Base-by-base conservation (phyloP, 1,140 invertebrate genomes). In the Helicorthomorpha holstii region DNA sequence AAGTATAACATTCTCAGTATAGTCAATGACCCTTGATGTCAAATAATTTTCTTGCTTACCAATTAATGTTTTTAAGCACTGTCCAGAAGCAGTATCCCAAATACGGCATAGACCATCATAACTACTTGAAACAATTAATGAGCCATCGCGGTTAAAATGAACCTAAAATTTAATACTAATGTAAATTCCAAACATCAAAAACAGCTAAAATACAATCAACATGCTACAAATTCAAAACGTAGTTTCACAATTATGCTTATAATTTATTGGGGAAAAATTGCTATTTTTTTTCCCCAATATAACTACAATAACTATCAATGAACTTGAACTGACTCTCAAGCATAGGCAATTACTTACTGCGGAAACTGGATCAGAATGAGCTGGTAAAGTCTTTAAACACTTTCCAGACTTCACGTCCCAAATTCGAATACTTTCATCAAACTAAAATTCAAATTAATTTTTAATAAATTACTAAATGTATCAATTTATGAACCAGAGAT, bases 401-500 rank as follows among this genome's bases (percentile, higher is more conserved):
- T 96, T 98, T 7, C 94, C 96, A 55, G 92, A 96, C 69, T 94
- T 82, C 0, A 98, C 93, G 72, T 99, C 96, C 96, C 96, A 99
- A 62, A 99, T 96, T 58, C 92, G 75, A 2, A 99, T 94, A 72
- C 90, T 96, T 72, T 99, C 96, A 66, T 99, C 96, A 75, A 98
- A 99, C 77, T 83, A 60, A 45, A 64, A 65, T 58, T 27, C 59
- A 55, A 60, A 59, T 59, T 56, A 57, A 57, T 48, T 26, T 29
- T 19, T 26, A 54, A 29, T 41, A 25, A 29, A 51, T 16, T 42
- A 46, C 44, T n/a, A n/a, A n/a, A n/a, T n/a, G n/a, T n/a, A n/a
- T n/a, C n/a, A n/a, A n/a, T n/a, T n/a, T n/a, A n/a, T n/a, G n/a
- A n/a, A n/a, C n/a, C n/a, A n/a, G n/a, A n/a, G n/a, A n/a, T n/a